These are phyloP conservation scores for Fragum whitleyi DNA, from an alignment of 2,888 invertebrate genomes.

Conservation along the genomic window DNA sequence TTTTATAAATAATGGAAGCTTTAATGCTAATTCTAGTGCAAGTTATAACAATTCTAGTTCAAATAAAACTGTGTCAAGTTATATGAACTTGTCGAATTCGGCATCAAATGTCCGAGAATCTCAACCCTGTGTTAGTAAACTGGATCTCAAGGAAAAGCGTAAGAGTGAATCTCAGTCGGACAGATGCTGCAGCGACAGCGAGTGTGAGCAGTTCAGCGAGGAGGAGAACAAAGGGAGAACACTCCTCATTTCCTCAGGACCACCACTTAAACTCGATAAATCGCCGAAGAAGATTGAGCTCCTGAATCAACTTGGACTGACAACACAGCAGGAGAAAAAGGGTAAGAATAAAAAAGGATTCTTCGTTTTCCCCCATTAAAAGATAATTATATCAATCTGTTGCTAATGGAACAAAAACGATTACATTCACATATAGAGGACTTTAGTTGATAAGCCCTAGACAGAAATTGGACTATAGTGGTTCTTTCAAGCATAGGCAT, in stretches of 20 bases:
- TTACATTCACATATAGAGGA: no score
- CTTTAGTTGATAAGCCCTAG: no score
- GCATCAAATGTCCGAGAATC: slow-evolving; percentile 47
- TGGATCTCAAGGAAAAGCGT: slow-evolving; percentile 82
- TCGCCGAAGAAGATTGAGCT: slow-evolving; percentile 78
- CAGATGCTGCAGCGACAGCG: slow-evolving; percentile 76
- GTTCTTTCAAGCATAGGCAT: no score
- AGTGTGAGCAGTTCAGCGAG: slow-evolving; percentile 75
- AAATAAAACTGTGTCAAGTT: neutral
- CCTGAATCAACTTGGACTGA: slow-evolving; percentile 78
- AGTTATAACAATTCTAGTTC: slow-evolving; percentile 1
- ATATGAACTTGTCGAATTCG: slow-evolving; percentile 15
- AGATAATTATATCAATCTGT: neutral
- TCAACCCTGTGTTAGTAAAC: slow-evolving; percentile 76
- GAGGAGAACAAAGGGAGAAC: slow-evolving; percentile 68
- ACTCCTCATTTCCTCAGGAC: slow-evolving; percentile 79
- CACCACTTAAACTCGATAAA: slow-evolving; percentile 79
- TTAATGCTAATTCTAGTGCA: slow-evolving; percentile 5
- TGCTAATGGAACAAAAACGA: no score
- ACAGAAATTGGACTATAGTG: no score
- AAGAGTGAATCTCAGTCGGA: slow-evolving; percentile 74
- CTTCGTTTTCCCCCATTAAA: no score
- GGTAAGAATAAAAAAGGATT: slow-evolving; percentile 67
- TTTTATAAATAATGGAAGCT: neutral
- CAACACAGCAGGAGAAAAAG: slow-evolving; percentile 77